Evolutionary conservation across 2,888 invertebrate genomes (phyloP).

Genomic region (Drosophila sordidapex): DNA sequence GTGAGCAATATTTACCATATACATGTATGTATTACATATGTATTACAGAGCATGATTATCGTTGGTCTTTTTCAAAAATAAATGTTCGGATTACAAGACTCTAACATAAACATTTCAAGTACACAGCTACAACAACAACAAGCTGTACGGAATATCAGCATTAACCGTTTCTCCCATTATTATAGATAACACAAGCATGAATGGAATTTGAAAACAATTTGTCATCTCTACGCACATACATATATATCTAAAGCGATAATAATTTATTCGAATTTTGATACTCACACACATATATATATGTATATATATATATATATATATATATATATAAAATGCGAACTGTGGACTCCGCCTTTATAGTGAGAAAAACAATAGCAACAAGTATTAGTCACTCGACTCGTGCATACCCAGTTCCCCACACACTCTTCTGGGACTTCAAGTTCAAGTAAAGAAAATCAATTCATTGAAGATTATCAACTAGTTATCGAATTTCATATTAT

Average conservation of each 20-base stretch:
- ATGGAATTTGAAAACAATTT: slow-evolving; percentile 7
- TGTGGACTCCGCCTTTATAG: slow-evolving; percentile 32
- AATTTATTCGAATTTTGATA: slow-evolving; percentile 5
- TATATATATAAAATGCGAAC: not conserved
- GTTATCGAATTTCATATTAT: not conserved
- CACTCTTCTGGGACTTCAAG: not conserved
- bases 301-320: not conserved
- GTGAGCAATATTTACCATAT: not conserved
- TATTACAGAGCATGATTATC: too few relatives aligned
- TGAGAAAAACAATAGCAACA: slow-evolving; percentile 15
- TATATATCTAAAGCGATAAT: not conserved
- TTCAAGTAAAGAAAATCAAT: not conserved
- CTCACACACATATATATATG: not conserved
- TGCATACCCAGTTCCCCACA: not conserved
- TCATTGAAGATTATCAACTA: not conserved
- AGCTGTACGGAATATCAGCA: not conserved
- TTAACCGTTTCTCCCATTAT: not conserved
- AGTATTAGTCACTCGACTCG: not conserved
- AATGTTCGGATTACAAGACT: not conserved
- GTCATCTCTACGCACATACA: slow-evolving; percentile 1
- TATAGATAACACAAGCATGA: not conserved
- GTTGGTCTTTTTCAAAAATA: not conserved
- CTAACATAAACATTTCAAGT: not conserved
- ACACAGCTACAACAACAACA: not conserved
- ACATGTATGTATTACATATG: too few relatives aligned